Evolutionary conservation across 2,797 vertebrate genomes (phyloP).

Genomic region (Trichosurus vulpecula): DNA sequence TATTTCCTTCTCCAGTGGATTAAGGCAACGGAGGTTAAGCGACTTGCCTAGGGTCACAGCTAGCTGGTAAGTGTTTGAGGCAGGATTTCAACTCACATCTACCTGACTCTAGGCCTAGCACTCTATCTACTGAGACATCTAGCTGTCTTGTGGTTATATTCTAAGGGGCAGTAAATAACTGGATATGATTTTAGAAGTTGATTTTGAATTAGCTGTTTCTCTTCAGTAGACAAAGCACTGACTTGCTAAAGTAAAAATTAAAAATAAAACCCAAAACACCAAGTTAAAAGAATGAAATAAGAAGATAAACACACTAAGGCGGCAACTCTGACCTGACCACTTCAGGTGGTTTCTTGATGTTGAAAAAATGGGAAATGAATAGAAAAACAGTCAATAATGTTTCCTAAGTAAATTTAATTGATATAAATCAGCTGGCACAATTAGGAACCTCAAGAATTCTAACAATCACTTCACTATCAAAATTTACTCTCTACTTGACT

Average conservation of each 20-base stretch:
- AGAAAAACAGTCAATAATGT: not conserved
- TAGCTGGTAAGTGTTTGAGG: too few relatives aligned
- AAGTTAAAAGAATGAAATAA: not conserved
- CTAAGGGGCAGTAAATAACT: not conserved
- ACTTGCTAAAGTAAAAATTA: not conserved
- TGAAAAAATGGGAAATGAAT: not conserved
- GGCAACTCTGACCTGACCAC: not conserved
- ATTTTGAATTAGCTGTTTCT: not conserved
- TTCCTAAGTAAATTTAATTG: not conserved
- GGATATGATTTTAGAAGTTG: not conserved
- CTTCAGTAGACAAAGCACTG: not conserved
- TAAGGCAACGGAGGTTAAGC: too few relatives aligned
- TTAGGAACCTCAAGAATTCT: not conserved
- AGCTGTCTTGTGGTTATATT: too few relatives aligned
- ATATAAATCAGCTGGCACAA: not conserved
- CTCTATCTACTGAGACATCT: too few relatives aligned
- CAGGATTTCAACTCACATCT: too few relatives aligned
- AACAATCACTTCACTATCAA: not conserved
- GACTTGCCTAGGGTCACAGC: too few relatives aligned
- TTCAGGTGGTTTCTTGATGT: not conserved
- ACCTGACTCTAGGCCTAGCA: too few relatives aligned
- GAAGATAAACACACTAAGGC: not conserved
- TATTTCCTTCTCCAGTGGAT: too few relatives aligned
- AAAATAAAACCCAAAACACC: not conserved
- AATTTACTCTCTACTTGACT: not conserved